phyloP scores from a whole-genome alignment of 2,113 vertebrate species.

The Petromus typicus region DNA sequence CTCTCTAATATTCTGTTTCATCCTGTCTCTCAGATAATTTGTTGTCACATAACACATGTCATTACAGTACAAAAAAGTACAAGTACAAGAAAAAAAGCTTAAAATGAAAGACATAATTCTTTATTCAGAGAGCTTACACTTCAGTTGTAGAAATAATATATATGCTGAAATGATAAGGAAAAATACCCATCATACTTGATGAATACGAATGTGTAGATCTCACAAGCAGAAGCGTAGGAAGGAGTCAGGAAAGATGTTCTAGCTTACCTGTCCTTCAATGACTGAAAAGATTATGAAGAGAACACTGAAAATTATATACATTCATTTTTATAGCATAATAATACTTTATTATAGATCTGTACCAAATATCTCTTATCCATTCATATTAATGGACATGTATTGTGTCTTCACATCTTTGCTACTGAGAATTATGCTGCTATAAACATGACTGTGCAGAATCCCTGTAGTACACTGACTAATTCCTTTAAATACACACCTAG shows the following conservation, averaged over 20 bases:
- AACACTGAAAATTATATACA: not conserved
- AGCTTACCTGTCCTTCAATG: not conserved
- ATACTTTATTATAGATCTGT: not conserved
- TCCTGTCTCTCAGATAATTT: not conserved
- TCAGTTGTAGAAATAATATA: not conserved
- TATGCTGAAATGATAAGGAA: not conserved
- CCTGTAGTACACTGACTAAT: no score
- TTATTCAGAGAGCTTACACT: constrained; percentile 21
- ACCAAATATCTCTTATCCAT: not conserved
- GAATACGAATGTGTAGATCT: not conserved
- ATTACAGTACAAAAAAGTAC: not conserved
- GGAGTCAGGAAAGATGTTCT: not conserved
- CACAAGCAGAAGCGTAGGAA: not conserved
- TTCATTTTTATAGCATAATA: not conserved
- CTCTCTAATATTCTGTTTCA: not conserved
- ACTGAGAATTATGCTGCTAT: not conserved
- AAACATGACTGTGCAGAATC: not conserved
- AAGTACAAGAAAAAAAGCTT: not conserved
- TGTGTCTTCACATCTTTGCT: not conserved
- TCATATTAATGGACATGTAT: not conserved
- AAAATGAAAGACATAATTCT: not conserved
- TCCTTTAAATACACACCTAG: not conserved
- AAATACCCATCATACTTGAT: not conserved
- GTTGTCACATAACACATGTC: not conserved
- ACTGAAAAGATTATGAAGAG: not conserved